These are phyloP conservation scores for Argyrosomus japonicus DNA, from an alignment of 2,113 vertebrate species.

Conservation along the genomic window DNA sequence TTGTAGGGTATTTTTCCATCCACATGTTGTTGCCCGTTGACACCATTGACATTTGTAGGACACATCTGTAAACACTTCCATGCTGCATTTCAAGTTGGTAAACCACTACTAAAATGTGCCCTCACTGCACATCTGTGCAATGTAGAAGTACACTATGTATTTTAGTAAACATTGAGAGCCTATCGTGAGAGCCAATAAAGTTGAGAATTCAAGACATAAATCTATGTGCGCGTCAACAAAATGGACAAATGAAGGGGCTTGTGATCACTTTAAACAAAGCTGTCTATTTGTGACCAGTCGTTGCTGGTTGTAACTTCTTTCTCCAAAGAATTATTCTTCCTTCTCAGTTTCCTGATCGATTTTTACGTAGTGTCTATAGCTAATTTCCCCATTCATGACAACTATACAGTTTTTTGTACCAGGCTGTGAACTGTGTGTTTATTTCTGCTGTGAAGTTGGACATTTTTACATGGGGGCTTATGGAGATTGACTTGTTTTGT, in stretches of 20 bases:
- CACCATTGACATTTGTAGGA: constrained; percentile 29
- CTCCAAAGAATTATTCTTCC: neutral
- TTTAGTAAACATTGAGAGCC: constrained; percentile 23
- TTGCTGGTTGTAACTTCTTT: neutral
- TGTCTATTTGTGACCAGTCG: too few species aligned
- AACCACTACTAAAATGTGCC: constrained; percentile 42
- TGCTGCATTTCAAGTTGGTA: constrained; percentile 24
- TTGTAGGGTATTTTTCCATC: constrained; percentile 24
- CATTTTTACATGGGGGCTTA: too few species aligned
- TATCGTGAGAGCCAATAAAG: constrained; percentile 17
- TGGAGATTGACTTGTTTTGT: too few species aligned
- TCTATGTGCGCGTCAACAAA: neutral
- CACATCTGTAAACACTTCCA: constrained; percentile 65
- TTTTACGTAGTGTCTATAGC: too few species aligned
- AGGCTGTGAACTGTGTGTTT: too few species aligned
- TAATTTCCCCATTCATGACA: too few species aligned
- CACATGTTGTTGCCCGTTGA: constrained; percentile 20
- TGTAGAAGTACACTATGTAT: constrained; percentile 41
- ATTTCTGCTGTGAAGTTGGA: too few species aligned
- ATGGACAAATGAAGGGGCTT: neutral
- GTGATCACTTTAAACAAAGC: neutral
- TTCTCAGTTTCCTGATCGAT: neutral
- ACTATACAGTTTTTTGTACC: too few species aligned
- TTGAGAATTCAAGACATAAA: neutral
- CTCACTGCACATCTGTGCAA: constrained; percentile 47